phyloP scores from a whole-genome alignment of 2,113 vertebrate species.

The Conger conger region DNA sequence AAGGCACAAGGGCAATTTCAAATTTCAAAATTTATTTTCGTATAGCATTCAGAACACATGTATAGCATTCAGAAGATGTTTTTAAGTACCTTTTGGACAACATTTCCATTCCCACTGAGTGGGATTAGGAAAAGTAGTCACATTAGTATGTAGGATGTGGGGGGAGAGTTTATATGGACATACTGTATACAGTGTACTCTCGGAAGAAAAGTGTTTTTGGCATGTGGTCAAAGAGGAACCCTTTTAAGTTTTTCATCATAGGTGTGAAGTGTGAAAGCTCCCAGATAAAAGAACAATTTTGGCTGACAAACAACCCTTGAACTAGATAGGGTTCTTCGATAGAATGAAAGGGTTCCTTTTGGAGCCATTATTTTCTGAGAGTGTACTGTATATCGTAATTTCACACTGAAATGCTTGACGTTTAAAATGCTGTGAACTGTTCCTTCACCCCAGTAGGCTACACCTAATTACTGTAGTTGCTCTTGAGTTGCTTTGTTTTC shows the following conservation, averaged over 20 bases:
- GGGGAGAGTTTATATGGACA: slow-evolving; percentile 1
- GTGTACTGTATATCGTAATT: neutral
- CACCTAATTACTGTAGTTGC: slow-evolving; percentile 56
- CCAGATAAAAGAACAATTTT: too few species aligned
- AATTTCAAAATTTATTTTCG: neutral
- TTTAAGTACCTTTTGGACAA: neutral
- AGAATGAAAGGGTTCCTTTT: too few species aligned
- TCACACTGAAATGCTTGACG: slow-evolving; percentile 31
- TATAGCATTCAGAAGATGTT: too few species aligned
- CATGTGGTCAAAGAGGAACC: too few species aligned
- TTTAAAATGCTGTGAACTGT: slow-evolving; percentile 26
- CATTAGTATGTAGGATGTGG: slow-evolving; percentile 17
- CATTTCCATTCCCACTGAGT: neutral
- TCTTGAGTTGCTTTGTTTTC: slow-evolving; percentile 50
- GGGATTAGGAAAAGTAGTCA: neutral
- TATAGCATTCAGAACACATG: neutral
- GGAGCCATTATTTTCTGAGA: too few species aligned
- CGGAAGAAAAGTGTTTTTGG: too few species aligned
- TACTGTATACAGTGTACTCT: too few species aligned
- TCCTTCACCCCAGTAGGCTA: slow-evolving; percentile 34
- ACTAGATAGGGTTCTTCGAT: too few species aligned
- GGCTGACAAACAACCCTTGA: too few species aligned
- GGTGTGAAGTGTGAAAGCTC: too few species aligned
- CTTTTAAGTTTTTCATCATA: too few species aligned
- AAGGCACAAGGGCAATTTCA: neutral